Conservation (phyloP, 2,888 invertebrate species). For the Nemurella pictetii region DNA sequence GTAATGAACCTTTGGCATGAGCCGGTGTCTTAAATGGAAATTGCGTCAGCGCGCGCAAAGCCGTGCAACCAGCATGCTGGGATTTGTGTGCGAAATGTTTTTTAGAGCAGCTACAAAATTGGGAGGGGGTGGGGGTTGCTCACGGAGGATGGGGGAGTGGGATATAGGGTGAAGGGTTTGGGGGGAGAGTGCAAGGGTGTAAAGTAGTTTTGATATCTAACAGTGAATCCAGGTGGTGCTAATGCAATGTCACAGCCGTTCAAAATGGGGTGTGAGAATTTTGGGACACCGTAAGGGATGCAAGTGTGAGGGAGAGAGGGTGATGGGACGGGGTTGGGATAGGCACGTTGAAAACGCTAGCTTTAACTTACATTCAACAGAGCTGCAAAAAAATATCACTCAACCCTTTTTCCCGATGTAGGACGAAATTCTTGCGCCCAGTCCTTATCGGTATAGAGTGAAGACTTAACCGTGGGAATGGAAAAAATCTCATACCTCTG, state of each 20-base stretch:
- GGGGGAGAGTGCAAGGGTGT: not conserved
- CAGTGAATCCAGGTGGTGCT: constrained; percentile 14
- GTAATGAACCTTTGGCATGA: not conserved
- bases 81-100: not conserved
- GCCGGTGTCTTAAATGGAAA: too few species aligned
- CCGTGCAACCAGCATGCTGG: not conserved
- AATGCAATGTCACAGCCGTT: constrained; percentile 9
- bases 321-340: not conserved
- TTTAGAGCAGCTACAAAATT: not conserved
- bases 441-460: not conserved
- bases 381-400: constrained; percentile 1
- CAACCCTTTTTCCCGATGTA: not conserved
- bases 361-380: not conserved
- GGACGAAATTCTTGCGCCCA: not conserved
- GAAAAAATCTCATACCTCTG: not conserved
- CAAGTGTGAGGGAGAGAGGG: not conserved
- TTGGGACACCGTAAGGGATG: not conserved
- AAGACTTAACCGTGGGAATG: too few species aligned
- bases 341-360: not conserved
- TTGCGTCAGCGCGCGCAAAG: not conserved
- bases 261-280: not conserved
- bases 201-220: not conserved
- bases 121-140: not conserved
- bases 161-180: not conserved
- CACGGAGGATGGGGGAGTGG: too few species aligned